These are phyloP conservation scores for Ammospiza maritima DNA, from an alignment of 2,797 vertebrate genomes.

Conservation along the genomic window DNA sequence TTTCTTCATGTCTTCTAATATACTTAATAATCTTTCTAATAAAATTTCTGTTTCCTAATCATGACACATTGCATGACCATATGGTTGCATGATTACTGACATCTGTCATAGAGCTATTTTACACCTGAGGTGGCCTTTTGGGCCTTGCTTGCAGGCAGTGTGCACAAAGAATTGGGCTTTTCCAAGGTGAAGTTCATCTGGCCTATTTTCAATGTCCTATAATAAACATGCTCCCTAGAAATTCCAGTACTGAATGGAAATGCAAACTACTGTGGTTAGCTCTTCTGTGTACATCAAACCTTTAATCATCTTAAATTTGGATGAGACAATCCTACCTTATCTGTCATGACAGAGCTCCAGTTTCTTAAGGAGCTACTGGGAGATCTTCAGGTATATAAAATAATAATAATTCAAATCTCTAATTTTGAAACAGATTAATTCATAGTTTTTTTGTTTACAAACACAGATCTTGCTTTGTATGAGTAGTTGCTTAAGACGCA, in stretches of 20 bases:
- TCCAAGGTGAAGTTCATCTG: neutral
- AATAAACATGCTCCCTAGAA: neutral
- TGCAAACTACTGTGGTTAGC: neutral
- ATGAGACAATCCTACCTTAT: neutral
- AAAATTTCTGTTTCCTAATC: neutral
- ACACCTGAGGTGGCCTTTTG: neutral
- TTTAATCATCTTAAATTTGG: neutral
- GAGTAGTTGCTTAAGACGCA: neutral
- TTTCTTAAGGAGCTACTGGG: neutral
- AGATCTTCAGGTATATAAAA: neutral
- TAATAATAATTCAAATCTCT: neutral
- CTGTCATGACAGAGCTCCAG: neutral
- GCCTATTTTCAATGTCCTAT: rapidly evolving
- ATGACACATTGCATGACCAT: rapidly evolving
- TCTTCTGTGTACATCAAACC: neutral
- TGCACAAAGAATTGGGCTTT: neutral
- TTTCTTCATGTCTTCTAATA: neutral
- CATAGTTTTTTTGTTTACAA: neutral
- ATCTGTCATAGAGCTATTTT: neutral
- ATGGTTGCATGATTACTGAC: neutral
- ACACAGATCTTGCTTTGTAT: neutral
- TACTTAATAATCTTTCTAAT: neutral
- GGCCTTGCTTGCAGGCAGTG: neutral
- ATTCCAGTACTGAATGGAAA: neutral
- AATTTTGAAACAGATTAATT: neutral